Conservation (phyloP, 2,797 vertebrate species). For the Cygnus olor region DNA sequence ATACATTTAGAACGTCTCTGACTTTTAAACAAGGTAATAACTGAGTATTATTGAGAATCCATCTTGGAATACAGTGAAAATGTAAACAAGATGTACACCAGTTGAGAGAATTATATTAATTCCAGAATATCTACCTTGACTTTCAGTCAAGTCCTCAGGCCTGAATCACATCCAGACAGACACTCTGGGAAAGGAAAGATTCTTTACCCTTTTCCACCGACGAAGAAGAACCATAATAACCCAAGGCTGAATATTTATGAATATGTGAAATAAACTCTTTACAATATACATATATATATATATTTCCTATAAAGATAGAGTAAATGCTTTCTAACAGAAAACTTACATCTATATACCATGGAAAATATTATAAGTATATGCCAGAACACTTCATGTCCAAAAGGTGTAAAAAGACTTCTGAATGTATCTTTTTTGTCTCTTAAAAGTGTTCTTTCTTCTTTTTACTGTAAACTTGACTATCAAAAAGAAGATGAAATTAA, state of each 20-base stretch:
- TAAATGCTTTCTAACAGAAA: neutral
- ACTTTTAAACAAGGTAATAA: neutral
- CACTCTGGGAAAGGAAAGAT: neutral
- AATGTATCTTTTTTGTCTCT: neutral
- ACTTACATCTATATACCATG: neutral
- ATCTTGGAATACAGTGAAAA: neutral
- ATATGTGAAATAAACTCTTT: neutral
- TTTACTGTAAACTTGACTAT: neutral
- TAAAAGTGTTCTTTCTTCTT: neutral
- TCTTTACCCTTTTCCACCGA: neutral
- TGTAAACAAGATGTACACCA: neutral
- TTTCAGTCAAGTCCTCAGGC: neutral
- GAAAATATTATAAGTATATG: neutral
- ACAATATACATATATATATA: too few species aligned
- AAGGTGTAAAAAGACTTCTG: neutral
- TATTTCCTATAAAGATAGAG: neutral
- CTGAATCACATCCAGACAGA: neutral
- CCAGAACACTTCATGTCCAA: neutral
- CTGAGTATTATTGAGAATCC: neutral
- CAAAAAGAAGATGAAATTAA: neutral
- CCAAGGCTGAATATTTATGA: neutral
- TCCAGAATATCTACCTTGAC: neutral
- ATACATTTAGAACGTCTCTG: neutral
- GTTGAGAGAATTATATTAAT: neutral
- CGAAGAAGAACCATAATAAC: neutral